Evolutionary conservation across 2,888 invertebrate genomes (phyloP).

Genomic region (Diarsia rubi): DNA sequence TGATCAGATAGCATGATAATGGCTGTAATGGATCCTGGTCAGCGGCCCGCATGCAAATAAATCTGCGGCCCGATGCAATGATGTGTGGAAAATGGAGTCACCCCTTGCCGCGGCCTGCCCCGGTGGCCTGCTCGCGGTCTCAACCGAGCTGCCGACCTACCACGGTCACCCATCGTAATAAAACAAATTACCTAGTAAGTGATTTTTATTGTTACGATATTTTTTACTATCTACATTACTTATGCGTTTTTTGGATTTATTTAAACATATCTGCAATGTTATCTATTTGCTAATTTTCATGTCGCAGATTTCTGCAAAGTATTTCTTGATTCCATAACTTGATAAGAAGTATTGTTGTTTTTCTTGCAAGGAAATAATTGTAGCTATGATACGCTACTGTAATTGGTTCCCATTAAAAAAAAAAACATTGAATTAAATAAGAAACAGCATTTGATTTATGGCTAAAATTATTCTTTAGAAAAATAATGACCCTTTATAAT

Average conservation of each 20-base stretch:
- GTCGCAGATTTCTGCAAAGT: background rate
- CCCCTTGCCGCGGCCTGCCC: slow-evolving; percentile 79
- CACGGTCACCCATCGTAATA: slow-evolving; percentile 68
- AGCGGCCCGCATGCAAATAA: slow-evolving; percentile 92
- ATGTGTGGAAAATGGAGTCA: slow-evolving; percentile 90
- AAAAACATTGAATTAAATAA: slow-evolving; percentile 2
- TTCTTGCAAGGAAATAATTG: background rate
- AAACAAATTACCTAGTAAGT: slow-evolving; percentile 66
- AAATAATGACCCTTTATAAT: slow-evolving; percentile 29
- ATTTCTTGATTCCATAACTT: background rate
- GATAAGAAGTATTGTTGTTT: background rate
- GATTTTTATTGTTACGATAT: slow-evolving; percentile 58
- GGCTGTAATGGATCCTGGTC: slow-evolving; percentile 91
- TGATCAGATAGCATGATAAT: slow-evolving; percentile 90
- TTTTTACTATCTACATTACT: slow-evolving; percentile 9
- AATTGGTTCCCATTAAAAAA: background rate
- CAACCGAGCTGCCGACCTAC: slow-evolving; percentile 46
- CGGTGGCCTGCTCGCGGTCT: slow-evolving; percentile 65
- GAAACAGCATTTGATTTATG: background rate
- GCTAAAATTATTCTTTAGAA: slow-evolving; percentile 1
- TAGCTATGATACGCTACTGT: background rate
- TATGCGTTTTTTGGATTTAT: background rate
- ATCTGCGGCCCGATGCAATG: slow-evolving; percentile 91
- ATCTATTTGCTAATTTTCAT: background rate
- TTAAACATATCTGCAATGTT: background rate